Base-by-base conservation (phyloP, 30 jellyfish, hydroid and myxozoan species). In the Pseudorhiza aurosa region DNA sequence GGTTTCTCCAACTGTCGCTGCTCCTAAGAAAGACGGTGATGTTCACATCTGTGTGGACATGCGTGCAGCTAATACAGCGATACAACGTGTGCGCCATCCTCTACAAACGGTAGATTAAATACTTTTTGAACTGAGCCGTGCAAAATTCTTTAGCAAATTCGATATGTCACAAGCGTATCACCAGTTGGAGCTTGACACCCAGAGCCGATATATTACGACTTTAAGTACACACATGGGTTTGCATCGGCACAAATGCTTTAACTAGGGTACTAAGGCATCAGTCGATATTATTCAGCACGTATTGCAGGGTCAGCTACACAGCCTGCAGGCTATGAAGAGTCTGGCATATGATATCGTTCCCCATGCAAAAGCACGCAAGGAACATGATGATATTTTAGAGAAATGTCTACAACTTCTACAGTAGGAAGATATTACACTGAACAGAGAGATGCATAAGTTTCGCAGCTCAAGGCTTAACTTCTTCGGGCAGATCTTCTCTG, bases 1-100 rank as follows among this genome's bases (percentile, higher is more conserved):
- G 90, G 84, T 85, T 21, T 65, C 77, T 15, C 90, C 96, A 39
- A 27, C 73, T 2, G 96, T 58, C 5, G 35, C 55, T 1, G 90
- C 63, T 9, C 90, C 96, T 2, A 85, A 85, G 67, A 73, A 73
- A 57, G 90, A 85, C 55, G 70, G 82, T 27, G 25, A 27, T 4
- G 71, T 84, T 7, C 90, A 90, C 4, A 47, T 85, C n/a, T 85
- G 96, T 65, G 96, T 85, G 31, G 96, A 85, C 25, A 85, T 85
- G 96, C 76, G 90, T 9, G 65, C 60, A 0, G 89, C 90, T 3
- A 85, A 85, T 68, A 51, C 47, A 1, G 96, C 96, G 19, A 85
- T 85, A n/a, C 43, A 65, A 37, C 58, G 96, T 14, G 85, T 37
- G 31, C 85, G 87, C 5, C 87, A 55, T 44, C 55, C 55, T 30